Conservation (phyloP, 2,888 invertebrate species). For the Invenusta paracnida region DNA sequence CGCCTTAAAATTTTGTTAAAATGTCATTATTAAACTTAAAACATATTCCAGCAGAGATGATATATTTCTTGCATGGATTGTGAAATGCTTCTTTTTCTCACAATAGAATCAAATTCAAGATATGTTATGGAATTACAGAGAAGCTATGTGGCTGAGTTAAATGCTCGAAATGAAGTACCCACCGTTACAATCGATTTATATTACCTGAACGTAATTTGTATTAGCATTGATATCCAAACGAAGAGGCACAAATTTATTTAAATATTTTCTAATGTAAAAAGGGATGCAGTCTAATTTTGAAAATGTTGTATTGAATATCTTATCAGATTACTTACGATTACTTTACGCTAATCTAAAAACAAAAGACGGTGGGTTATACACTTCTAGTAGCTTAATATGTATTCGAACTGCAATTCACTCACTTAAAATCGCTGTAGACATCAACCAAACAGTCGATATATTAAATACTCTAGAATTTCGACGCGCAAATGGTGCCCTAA, state of each 20-base stretch:
- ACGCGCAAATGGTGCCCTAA: neutral
- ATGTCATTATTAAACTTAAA: neutral
- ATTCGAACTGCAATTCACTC: neutral
- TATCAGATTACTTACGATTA: neutral
- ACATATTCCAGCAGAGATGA: neutral
- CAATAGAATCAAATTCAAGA: neutral
- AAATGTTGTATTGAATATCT: neutral
- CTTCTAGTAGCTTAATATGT: neutral
- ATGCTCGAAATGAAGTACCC: neutral
- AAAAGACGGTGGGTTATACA: neutral
- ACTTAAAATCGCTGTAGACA: neutral
- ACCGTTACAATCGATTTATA: neutral
- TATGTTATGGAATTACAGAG: neutral
- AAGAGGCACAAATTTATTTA: neutral
- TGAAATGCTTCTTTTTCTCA: neutral
- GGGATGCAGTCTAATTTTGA: neutral
- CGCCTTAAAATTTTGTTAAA: neutral
- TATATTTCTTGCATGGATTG: neutral
- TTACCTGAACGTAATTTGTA: neutral
- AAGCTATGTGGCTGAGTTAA: neutral
- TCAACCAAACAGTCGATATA: neutral
- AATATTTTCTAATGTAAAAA: neutral
- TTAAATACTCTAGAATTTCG: neutral
- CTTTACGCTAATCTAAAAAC: neutral
- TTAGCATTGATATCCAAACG: neutral